Evolutionary conservation across 53 echinoderm and acorn worm species (phyloP).

Genomic region (Zoroaster sp.): DNA sequence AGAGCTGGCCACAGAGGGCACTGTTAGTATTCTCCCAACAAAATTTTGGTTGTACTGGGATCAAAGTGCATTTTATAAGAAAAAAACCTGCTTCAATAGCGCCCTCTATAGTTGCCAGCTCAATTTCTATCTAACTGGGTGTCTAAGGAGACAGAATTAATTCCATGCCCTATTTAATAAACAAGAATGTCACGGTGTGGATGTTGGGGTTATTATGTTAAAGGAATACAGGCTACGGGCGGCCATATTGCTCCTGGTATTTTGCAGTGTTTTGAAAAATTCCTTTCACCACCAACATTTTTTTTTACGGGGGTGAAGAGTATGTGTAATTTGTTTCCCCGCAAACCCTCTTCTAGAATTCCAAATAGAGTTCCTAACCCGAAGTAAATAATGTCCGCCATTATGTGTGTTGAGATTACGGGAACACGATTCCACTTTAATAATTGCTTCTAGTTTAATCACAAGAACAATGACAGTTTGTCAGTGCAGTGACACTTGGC

Average conservation of each 20-base stretch:
- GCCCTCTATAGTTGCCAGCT: conserved; percentile 13
- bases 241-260: not conserved
- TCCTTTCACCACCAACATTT: not conserved
- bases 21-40: not conserved
- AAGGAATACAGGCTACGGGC: not conserved
- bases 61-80: not conserved
- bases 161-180: conserved; percentile 1
- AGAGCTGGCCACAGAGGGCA: conserved; percentile 23
- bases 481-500: too few relatives aligned
- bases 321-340: not conserved
- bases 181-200: not conserved
- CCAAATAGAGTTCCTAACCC: too few relatives aligned
- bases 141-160: not conserved
- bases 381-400: not conserved
- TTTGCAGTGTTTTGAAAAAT: not conserved
- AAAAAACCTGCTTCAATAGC: not conserved
- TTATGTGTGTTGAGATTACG: too few relatives aligned
- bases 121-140: not conserved
- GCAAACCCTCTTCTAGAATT: not conserved
- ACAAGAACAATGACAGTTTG: too few relatives aligned
- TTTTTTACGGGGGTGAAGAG: not conserved
- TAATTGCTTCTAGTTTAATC: too few relatives aligned
- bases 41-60: too few relatives aligned
- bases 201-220: conserved; percentile 11
- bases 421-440: too few relatives aligned